Conservation (phyloP, 2,797 vertebrate species). For the Brachyalestes nurse region DNA sequence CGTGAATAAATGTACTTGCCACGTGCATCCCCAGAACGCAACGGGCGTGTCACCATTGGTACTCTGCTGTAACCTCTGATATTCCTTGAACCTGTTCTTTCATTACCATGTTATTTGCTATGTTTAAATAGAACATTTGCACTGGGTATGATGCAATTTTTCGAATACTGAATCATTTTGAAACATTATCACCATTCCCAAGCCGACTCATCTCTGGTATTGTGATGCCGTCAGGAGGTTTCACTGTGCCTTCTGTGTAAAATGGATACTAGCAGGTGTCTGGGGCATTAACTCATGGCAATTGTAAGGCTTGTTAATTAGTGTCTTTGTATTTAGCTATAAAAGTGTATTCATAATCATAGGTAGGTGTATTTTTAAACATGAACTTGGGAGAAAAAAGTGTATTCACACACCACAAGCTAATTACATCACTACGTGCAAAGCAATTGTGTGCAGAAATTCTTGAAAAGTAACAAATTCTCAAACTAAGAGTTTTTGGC, state of each 20-base stretch:
- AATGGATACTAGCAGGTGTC: constrained; percentile 49
- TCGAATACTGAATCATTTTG: constrained; percentile 41
- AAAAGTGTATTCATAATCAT: too few species aligned
- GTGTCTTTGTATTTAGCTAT: too few species aligned
- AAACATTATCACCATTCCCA: constrained; percentile 22
- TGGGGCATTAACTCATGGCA: constrained; percentile 38
- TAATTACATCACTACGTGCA: too few species aligned
- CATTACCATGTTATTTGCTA: background rate
- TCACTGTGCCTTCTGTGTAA: constrained; percentile 38
- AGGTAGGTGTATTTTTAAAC: too few species aligned
- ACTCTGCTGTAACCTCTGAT: background rate
- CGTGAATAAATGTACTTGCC: background rate
- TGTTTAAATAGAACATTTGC: background rate
- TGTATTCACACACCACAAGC: too few species aligned
- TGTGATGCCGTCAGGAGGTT: constrained; percentile 31
- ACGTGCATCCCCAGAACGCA: constrained; percentile 22
- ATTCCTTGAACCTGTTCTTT: background rate
- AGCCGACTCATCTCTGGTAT: constrained; percentile 41
- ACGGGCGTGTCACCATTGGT: too few species aligned
- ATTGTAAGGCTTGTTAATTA: constrained; percentile 13
- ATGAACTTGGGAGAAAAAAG: too few species aligned
- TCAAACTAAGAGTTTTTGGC: too few species aligned
- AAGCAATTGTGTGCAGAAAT: too few species aligned
- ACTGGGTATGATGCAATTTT: background rate
- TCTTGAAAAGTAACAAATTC: too few species aligned